Percentiles rank a stretch among this genome's conserved stretches.
These are phyloP conservation scores for Poecilus cupreus DNA, from an alignment of 2,888 invertebrate genomes.

Conservation along the genomic window DNA sequence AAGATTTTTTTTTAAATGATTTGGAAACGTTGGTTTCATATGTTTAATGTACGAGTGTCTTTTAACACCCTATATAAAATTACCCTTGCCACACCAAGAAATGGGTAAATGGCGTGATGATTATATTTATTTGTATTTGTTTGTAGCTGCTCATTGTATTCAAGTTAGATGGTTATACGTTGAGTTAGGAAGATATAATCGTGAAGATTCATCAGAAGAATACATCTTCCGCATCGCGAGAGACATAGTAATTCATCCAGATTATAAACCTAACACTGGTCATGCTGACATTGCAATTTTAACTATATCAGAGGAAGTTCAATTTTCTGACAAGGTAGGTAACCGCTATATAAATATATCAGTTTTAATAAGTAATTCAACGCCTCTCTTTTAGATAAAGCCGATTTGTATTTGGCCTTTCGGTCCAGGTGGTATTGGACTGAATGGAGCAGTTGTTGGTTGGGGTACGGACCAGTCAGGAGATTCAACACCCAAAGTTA, in stretches of 20 bases:
- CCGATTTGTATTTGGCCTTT: conserved; percentile 26
- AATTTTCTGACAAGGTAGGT: conserved; percentile 22
- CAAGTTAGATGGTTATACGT: background rate
- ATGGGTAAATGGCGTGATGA: background rate
- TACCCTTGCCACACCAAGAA: too few species aligned
- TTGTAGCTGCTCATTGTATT: conserved; percentile 24
- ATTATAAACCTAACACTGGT: background rate
- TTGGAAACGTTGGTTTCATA: background rate
- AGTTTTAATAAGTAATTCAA: too few species aligned
- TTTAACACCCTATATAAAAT: too few species aligned
- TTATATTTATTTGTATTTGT: too few species aligned
- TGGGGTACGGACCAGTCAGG: background rate
- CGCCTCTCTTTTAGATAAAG: conserved; percentile 4
- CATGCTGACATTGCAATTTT: conserved; percentile 25
- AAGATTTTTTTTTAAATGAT: too few species aligned
- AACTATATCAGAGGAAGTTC: background rate
- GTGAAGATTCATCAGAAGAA: background rate
- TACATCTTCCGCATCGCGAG: background rate
- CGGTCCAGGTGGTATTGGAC: background rate
- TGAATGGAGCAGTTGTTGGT: background rate
- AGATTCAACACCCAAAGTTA: background rate
- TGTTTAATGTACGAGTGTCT: background rate
- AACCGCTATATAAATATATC: too few species aligned
- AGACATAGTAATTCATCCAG: background rate
- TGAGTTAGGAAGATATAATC: conserved; percentile 19